Conservation (phyloP, 1,140 invertebrate species). For the Chironomus striatipennis region DNA sequence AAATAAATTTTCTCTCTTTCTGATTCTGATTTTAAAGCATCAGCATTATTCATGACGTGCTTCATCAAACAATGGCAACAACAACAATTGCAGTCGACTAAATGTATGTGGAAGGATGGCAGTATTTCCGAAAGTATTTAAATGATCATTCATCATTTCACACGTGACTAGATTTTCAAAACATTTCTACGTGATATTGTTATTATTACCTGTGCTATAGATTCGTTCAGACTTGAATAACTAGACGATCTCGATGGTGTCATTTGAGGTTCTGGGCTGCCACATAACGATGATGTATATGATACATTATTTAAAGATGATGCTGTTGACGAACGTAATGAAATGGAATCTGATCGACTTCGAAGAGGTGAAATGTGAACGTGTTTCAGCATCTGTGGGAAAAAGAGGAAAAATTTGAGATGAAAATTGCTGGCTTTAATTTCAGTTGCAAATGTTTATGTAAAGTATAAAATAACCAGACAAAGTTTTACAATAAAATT, state of each 20-base stretch:
- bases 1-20: too few relatives aligned
- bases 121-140: background rate
- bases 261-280: constrained; percentile 46
- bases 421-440: too few relatives aligned
- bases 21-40: too few relatives aligned
- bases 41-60: too few relatives aligned
- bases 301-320: constrained; percentile 44
- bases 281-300: constrained; percentile 41
- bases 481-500: too few relatives aligned
- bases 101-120: too few relatives aligned
- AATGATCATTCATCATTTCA: background rate
- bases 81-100: too few relatives aligned
- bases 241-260: constrained; percentile 48
- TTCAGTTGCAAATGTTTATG: too few relatives aligned
- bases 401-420: constrained; percentile 2
- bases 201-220: constrained; percentile 40
- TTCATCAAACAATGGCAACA: too few relatives aligned
- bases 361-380: constrained; percentile 75
- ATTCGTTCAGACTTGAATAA: constrained; percentile 50
- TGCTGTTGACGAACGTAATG: constrained; percentile 63
- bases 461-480: too few relatives aligned
- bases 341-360: constrained; percentile 69
- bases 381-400: constrained; percentile 73
- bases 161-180: background rate
- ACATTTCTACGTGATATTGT: background rate